Conservation (phyloP, 1,140 invertebrate species). For the Scylla paramamosain region DNA sequence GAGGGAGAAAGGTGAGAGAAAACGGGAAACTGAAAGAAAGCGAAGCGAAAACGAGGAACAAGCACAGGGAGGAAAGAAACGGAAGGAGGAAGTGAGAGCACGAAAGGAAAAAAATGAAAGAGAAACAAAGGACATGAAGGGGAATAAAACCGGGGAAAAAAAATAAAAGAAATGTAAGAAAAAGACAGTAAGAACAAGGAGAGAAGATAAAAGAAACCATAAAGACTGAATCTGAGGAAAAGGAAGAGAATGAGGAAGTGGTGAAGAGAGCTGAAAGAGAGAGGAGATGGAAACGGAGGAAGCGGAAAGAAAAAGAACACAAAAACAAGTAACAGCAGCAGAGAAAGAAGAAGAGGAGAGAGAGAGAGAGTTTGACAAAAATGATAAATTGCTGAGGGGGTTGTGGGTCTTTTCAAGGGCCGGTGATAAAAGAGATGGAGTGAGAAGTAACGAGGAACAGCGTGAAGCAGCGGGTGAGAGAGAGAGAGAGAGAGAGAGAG, state of each 20-base stretch:
- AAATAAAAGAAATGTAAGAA: too few species aligned
- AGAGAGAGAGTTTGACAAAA: background rate
- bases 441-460: background rate
- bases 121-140: too few species aligned
- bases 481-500: too few species aligned
- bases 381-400: slow-evolving; percentile 1
- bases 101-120: too few species aligned
- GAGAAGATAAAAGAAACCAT: background rate
- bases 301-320: background rate
- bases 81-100: too few species aligned
- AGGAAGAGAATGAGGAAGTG: background rate
- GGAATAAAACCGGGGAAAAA: too few species aligned
- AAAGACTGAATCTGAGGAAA: background rate
- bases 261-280: background rate
- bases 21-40: too few species aligned
- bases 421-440: background rate
- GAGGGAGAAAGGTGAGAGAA: too few species aligned
- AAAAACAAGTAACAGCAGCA: background rate
- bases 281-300: background rate
- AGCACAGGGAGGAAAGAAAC: too few species aligned
- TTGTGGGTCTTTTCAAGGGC: background rate
- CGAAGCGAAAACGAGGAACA: too few species aligned
- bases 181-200: background rate
- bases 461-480: background rate
- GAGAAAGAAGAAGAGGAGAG: background rate